Conservation (phyloP, 2,113 vertebrate species). For the Todiramphus saurophagus region DNA sequence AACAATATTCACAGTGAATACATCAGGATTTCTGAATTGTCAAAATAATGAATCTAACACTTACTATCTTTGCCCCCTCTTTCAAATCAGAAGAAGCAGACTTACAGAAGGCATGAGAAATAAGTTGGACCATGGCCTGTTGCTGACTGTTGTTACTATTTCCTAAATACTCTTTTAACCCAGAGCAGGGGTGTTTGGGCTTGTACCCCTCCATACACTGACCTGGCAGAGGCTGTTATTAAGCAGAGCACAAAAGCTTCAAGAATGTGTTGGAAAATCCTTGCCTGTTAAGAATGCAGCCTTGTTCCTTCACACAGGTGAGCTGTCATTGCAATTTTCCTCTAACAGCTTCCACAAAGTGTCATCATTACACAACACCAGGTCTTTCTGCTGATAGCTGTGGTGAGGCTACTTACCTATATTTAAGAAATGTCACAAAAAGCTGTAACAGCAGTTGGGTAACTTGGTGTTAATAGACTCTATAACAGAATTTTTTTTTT, state of each 20-base stretch:
- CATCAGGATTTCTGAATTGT: background rate
- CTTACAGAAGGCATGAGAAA: background rate
- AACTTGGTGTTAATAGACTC: background rate
- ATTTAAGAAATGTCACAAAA: slow-evolving; percentile 10
- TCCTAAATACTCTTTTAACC: background rate
- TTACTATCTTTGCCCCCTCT: background rate
- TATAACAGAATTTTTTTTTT: background rate
- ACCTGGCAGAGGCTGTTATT: background rate
- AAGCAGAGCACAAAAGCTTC: background rate
- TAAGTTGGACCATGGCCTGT: background rate
- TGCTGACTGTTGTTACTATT: background rate
- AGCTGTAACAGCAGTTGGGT: background rate
- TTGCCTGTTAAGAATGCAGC: background rate
- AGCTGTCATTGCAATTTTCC: background rate
- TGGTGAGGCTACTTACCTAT: background rate
- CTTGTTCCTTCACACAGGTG: background rate
- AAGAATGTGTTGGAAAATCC: background rate
- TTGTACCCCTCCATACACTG: background rate
- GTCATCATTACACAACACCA: background rate
- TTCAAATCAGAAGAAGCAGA: background rate
- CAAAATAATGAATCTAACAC: background rate
- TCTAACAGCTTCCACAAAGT: background rate
- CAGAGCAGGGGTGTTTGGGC: too few relatives aligned
- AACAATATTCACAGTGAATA: background rate
- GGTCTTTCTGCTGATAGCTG: background rate